Base-by-base conservation (phyloP, 2,797 vertebrate genomes). In the Sebastes wilsoni region DNA sequence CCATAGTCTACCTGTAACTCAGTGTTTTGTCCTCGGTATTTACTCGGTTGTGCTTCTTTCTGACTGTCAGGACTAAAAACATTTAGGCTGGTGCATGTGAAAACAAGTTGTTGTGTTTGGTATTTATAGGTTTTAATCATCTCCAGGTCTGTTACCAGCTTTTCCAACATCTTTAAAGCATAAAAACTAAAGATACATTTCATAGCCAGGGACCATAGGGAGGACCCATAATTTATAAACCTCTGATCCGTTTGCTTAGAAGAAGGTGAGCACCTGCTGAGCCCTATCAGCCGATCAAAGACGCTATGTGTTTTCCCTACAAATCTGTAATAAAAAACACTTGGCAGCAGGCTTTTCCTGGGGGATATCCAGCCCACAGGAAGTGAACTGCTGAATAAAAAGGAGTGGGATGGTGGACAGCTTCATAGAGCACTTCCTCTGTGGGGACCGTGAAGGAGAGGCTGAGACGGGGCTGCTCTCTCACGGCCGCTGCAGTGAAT, bases 381-480 rank as follows among this genome's bases (percentile, higher is more conserved):
- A 88, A 82, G 78, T 76, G 64, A 22, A 20, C 28, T 13, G 72
- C 65, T 75, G 81, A 79, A 84, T 74, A 49, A 83, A 83, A 77
- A 83, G 62, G 78, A 77, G 82, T 56, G 68, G 80, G 72, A 75
- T 3, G 28, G 58, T n/a, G 60, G 77, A 69, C 66, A 54, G 72
- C 77, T 38, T 49, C 55, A 64, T 61, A 25, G 78, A 72, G 72
- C 52, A 66, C 80, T 80, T 85, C 80, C 78, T 90, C 84, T 84
- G 59, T 5, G 2, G 68, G 77, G 66, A 77, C 62, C 3, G 42
- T 71, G 75, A 81, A 75, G 72, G 75, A 81, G 83, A 68, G 46
- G 56, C 60, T 52, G 32, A 81, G 66, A 77, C 10, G n/a, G n/a
- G 16, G 30, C 59, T 27, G 30, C 34, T 82, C 72, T 75, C 54